These are phyloP conservation scores for Macrostomum lignano DNA, from an alignment of 1,140 invertebrate genomes.

Conservation along the genomic window DNA sequence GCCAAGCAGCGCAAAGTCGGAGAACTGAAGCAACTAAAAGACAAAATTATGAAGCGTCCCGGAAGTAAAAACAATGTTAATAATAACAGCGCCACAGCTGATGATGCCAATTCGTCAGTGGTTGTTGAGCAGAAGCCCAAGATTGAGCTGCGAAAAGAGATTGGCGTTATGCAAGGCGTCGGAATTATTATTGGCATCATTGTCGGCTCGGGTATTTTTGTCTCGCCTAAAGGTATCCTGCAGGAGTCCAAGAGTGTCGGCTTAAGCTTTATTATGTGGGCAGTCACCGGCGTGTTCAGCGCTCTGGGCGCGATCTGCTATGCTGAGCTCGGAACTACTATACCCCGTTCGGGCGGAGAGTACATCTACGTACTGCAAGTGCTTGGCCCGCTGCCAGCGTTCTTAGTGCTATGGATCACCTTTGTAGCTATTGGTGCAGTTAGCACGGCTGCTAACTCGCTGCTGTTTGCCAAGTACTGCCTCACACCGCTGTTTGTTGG, in stretches of 20 bases:
- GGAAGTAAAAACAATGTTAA: no score
- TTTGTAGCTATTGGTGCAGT: conserved; percentile 42
- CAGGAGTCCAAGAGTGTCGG: conserved; percentile 51
- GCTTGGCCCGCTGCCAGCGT: conserved; percentile 11
- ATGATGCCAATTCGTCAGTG: no score
- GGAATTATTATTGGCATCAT: conserved; percentile 22
- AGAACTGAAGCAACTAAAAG: no score
- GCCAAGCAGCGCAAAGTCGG: no score
- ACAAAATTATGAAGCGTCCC: no score
- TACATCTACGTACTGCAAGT: conserved; percentile 17
- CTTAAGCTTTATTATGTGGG: conserved; percentile 50
- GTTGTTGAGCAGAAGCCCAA: no score
- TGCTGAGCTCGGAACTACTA: conserved; percentile 20
- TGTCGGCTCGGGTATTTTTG: conserved; percentile 58
- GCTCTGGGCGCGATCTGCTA: conserved; percentile 33
- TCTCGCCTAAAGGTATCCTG: conserved; percentile 64
- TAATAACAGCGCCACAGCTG: no score
- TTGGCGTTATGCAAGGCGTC: conserved; percentile 4
- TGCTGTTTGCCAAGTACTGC: conserved; percentile 25
- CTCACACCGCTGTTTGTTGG: conserved; percentile 23
- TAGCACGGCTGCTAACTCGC: conserved; percentile 29
- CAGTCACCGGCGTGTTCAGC: conserved; percentile 46
- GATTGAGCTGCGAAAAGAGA: conserved; percentile 1
- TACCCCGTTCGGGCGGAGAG: conserved; percentile 21
- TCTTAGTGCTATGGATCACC: conserved; percentile 12